Evolutionary conservation across 2,113 vertebrate genomes (phyloP).

Genomic region (Megaleporinus macrocephalus): DNA sequence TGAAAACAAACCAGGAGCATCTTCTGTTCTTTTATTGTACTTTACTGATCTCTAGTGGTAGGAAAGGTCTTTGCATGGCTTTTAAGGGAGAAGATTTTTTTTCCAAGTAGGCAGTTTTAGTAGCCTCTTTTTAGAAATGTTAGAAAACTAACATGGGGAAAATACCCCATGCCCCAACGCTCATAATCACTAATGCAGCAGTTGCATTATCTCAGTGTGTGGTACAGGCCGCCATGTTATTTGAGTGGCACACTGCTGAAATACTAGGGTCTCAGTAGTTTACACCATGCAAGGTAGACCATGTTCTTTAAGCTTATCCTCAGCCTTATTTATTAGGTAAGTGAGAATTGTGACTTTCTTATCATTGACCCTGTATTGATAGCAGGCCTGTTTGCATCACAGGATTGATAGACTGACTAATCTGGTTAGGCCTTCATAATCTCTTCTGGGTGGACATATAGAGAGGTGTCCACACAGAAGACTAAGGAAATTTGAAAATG

Average conservation of each 20-base stretch:
- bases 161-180: background rate
- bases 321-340: background rate
- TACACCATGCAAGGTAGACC: too few relatives aligned
- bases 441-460: background rate
- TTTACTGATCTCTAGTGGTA: conserved; percentile 52
- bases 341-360: background rate
- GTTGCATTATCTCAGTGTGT: conserved; percentile 10
- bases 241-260: background rate
- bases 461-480: background rate
- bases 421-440: background rate
- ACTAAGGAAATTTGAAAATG: background rate
- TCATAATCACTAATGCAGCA: background rate
- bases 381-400: background rate
- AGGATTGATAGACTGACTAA: background rate
- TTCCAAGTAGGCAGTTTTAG: background rate
- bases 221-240: background rate
- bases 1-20: background rate
- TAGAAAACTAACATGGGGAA: too few relatives aligned
- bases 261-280: background rate
- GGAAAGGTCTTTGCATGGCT: background rate
- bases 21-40: conserved; percentile 4
- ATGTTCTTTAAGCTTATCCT: background rate
- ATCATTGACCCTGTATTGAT: background rate
- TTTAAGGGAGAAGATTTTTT: background rate
- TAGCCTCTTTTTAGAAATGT: background rate